Evolutionary conservation across 2,888 invertebrate genomes (phyloP).

Genomic region (Ochropleura leucogaster): DNA sequence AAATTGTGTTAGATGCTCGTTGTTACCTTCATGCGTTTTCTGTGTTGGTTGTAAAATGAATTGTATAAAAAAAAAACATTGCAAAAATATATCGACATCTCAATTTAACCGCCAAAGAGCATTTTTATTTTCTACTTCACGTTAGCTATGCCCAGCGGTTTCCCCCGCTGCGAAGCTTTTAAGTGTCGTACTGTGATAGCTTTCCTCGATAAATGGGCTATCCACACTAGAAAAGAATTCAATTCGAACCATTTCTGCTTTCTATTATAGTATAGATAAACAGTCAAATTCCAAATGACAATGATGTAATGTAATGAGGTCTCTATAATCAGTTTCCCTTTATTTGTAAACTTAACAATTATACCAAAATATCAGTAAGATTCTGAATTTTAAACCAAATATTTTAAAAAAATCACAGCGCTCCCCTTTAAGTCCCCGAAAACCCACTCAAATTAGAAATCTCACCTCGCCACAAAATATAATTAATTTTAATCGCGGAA

Average conservation of each 20-base stretch:
- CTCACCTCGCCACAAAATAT: conserved; percentile 48
- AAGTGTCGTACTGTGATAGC: too few relatives aligned
- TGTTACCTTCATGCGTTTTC: too few relatives aligned
- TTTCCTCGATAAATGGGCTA: too few relatives aligned
- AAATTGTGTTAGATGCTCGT: neutral
- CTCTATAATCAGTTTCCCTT: too few relatives aligned
- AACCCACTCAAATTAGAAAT: conserved; percentile 43
- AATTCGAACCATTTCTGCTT: too few relatives aligned
- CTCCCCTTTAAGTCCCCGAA: neutral
- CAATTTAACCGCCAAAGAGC: neutral
- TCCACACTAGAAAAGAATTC: too few relatives aligned
- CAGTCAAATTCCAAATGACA: neutral
- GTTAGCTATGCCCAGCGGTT: too few relatives aligned
- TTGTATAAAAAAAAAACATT: neutral
- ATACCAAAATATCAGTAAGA: neutral
- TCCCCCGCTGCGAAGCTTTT: too few relatives aligned
- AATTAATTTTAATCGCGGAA: conserved; percentile 63
- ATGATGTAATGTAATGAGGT: neutral
- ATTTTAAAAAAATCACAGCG: neutral
- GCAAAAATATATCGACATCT: neutral
- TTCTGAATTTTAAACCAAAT: neutral
- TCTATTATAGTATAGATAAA: too few relatives aligned
- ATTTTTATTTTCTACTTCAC: neutral
- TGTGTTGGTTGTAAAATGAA: neutral
- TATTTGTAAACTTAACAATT: neutral